Evolutionary conservation across 2,113 vertebrate genomes (phyloP).

Genomic region (Dasypus novemcinctus): DNA sequence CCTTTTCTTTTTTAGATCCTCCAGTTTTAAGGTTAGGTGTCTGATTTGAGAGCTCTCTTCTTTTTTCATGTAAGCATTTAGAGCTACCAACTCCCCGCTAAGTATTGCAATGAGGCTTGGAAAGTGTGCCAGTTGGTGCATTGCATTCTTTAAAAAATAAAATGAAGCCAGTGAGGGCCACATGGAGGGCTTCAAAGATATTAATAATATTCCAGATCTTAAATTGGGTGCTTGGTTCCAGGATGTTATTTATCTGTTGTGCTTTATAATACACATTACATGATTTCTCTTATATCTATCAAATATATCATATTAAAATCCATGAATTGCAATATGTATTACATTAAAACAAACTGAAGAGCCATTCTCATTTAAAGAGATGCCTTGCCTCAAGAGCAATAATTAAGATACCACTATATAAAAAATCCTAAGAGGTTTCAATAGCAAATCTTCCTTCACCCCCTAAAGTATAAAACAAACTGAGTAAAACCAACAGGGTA

Average conservation of each 20-base stretch:
- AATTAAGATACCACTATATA: background rate
- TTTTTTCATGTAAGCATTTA: too few relatives aligned
- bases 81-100: too few relatives aligned
- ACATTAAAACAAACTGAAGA: conserved; percentile 28
- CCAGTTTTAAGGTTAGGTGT: too few relatives aligned
- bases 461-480: background rate
- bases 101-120: too few relatives aligned
- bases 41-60: too few relatives aligned
- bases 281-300: background rate
- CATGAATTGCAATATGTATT: background rate
- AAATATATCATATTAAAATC: background rate
- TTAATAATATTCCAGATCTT: background rate
- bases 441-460: background rate
- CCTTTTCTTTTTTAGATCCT: too few relatives aligned
- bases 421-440: background rate
- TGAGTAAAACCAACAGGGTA: background rate
- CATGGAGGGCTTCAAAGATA: too few relatives aligned
- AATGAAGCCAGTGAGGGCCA: background rate
- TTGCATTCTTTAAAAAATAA: background rate
- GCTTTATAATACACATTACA: background rate
- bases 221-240: conserved; percentile 17
- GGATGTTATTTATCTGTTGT: background rate
- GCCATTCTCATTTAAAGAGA: background rate
- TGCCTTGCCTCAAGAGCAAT: background rate
- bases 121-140: too few relatives aligned